phyloP scores from a whole-genome alignment of 2,797 vertebrate species.

The Helicolenus hilgendorfi region DNA sequence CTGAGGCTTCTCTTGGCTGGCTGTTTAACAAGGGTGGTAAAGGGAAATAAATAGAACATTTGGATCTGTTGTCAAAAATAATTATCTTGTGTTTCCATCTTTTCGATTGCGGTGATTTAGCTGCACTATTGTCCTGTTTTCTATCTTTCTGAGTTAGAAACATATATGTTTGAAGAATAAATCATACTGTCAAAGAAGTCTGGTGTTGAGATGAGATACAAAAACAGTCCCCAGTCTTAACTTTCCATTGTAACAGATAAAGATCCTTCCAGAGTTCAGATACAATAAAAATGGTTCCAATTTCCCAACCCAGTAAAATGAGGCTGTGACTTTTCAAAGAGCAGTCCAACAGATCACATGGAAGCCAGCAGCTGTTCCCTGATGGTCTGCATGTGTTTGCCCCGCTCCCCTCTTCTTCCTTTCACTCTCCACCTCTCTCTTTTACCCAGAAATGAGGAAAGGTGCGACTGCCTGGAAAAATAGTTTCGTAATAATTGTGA shows the following conservation, averaged over 20 bases:
- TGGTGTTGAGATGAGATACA: background rate
- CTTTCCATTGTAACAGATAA: background rate
- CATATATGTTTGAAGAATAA: background rate
- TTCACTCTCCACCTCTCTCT: background rate
- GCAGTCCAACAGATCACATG: constrained; percentile 19
- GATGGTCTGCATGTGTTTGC: constrained; percentile 47
- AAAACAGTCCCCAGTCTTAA: background rate
- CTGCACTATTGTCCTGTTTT: background rate
- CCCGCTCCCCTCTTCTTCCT: background rate
- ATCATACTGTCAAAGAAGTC: background rate
- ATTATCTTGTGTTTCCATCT: background rate
- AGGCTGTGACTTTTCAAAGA: constrained; percentile 16
- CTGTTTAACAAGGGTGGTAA: background rate
- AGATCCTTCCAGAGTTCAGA: background rate
- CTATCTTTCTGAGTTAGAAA: background rate
- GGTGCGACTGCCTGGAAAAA: constrained; percentile 38
- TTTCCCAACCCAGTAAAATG: constrained; percentile 13
- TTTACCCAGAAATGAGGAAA: constrained; percentile 43
- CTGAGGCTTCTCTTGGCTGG: constrained; percentile 23
- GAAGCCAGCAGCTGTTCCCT: constrained; percentile 40
- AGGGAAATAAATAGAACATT: constrained; percentile 3
- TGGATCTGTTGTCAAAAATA: background rate
- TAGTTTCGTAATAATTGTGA: background rate
- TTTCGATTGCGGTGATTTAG: background rate
- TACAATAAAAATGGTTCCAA: background rate